phyloP scores from a whole-genome alignment of 2,113 vertebrate genomes.

The Anolis sagrei region DNA sequence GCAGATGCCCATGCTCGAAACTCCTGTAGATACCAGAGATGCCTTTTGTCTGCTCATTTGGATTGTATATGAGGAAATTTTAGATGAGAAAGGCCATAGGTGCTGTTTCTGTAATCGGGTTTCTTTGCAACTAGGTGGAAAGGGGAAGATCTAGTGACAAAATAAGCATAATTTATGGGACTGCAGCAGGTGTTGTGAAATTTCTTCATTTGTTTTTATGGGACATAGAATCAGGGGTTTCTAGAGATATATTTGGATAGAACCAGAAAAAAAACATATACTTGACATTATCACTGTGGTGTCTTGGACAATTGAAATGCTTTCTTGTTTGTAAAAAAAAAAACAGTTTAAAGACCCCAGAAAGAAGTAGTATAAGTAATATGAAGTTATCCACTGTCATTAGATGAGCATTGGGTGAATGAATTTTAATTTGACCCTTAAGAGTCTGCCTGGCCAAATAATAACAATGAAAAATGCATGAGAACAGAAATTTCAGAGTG shows the following conservation, averaged over 20 bases:
- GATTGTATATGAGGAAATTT: too few species aligned
- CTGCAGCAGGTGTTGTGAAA: not conserved
- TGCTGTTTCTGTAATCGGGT: not conserved
- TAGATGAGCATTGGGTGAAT: conserved; percentile 74
- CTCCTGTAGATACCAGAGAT: not conserved
- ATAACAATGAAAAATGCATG: conserved; percentile 86
- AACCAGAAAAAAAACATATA: conserved; percentile 31
- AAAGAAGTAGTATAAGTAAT: conserved; percentile 64
- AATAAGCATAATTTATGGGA: not conserved
- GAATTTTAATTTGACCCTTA: conserved; percentile 83
- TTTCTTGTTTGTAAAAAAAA: conserved; percentile 60
- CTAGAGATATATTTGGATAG: conserved; percentile 38
- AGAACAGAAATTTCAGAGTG: conserved; percentile 81
- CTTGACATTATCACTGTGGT: conserved; percentile 56
- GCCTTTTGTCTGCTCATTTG: too few species aligned
- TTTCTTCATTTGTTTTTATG: not conserved
- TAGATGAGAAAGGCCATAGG: not conserved
- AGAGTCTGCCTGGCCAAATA: conserved; percentile 78
- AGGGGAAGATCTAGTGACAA: not conserved
- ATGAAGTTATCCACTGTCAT: conserved; percentile 67
- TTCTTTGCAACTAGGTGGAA: not conserved
- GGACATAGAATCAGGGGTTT: too few species aligned
- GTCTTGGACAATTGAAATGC: conserved; percentile 36
- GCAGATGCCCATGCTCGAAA: too few species aligned
- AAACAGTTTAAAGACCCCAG: conserved; percentile 64